Percentiles rank a stretch among this genome's conserved stretches.
Conservation (phyloP, 2,113 vertebrate genomes). For the Anarhynchus alexandrinus region DNA sequence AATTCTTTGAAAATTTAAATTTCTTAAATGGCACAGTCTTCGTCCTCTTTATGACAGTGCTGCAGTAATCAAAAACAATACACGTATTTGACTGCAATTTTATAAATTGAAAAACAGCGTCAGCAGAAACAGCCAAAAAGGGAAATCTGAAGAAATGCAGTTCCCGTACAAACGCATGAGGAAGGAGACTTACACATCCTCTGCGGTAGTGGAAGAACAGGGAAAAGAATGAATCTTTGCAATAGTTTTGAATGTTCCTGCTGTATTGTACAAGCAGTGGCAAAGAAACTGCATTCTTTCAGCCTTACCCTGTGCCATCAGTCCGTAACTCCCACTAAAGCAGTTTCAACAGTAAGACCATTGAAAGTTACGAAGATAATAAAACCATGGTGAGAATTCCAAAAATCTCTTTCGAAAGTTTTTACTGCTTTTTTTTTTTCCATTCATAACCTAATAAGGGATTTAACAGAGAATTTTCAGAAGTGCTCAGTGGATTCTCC, state of each 20-base stretch:
- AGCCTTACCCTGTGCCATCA: slow-evolving; percentile 22
- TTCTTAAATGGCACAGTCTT: background rate
- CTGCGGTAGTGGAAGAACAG: background rate
- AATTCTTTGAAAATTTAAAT: background rate
- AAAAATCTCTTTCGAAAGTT: background rate
- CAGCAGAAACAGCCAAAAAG: background rate
- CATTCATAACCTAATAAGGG: slow-evolving; percentile 6
- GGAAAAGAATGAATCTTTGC: slow-evolving; percentile 15
- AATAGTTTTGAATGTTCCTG: background rate
- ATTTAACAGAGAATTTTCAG: background rate
- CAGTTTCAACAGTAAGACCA: slow-evolving; percentile 38
- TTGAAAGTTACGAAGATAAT: slow-evolving; percentile 29
- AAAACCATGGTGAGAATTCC: slow-evolving; percentile 48
- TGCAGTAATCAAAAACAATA: background rate
- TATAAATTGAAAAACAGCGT: background rate
- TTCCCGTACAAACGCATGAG: accelerated
- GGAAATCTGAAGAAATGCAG: background rate
- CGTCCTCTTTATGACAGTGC: no score
- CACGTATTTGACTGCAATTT: background rate
- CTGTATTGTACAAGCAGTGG: slow-evolving; percentile 6
- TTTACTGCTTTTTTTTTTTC: background rate
- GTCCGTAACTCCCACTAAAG: slow-evolving; percentile 25
- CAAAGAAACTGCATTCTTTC: slow-evolving; percentile 19
- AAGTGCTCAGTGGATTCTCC: background rate
- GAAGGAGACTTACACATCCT: background rate